phyloP scores from a whole-genome alignment of 2,113 vertebrate species.

The Polyodon spathula region DNA sequence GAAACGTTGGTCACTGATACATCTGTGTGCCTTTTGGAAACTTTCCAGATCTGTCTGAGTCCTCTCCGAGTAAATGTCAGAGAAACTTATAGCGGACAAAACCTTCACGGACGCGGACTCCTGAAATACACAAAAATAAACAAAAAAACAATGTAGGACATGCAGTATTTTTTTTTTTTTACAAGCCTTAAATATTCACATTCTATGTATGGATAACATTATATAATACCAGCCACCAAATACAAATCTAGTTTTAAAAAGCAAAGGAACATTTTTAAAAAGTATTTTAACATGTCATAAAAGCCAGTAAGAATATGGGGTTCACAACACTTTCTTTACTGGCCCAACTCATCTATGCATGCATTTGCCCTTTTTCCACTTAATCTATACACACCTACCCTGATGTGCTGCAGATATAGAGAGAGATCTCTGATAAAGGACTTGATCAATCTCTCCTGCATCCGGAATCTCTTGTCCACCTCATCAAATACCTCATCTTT shows the following conservation, averaged over 20 bases:
- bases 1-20: constrained; percentile 88
- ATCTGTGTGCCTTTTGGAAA: constrained; percentile 85
- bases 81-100: constrained; percentile 84
- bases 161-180: too few species aligned
- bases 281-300: too few species aligned
- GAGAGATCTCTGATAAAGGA: constrained; percentile 93
- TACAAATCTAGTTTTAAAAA: too few species aligned
- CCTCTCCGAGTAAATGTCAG: constrained; percentile 81
- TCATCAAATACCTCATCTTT: constrained; percentile 93
- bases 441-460: constrained; percentile 91
- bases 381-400: constrained; percentile 52
- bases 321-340: too few species aligned
- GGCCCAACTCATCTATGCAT: too few species aligned
- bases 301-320: too few species aligned
- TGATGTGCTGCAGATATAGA: constrained; percentile 88
- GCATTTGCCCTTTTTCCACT: not conserved
- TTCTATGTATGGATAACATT: too few species aligned
- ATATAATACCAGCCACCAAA: too few species aligned
- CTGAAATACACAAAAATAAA: constrained; percentile 39
- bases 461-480: constrained; percentile 82
- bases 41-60: constrained; percentile 70
- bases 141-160: not conserved
- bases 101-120: constrained; percentile 92
- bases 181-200: too few species aligned
- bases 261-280: too few species aligned